These are phyloP conservation scores for Phrixothrix hirtus DNA, from an alignment of 2,888 invertebrate genomes.

Conservation along the genomic window DNA sequence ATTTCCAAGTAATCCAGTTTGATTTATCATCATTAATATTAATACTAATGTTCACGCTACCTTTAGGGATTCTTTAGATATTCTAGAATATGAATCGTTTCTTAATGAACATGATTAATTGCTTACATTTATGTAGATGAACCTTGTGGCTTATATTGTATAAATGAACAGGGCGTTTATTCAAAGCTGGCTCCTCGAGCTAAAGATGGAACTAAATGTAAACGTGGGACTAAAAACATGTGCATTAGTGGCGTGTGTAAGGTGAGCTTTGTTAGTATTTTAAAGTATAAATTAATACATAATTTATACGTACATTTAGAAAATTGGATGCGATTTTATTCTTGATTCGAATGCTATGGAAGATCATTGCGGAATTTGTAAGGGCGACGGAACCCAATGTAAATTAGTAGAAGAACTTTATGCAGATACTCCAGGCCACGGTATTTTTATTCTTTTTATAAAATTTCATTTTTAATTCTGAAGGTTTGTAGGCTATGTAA, in stretches of 20 bases:
- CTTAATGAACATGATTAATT: neutral
- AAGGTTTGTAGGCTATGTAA: constrained; percentile 60
- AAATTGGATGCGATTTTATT: constrained; percentile 68
- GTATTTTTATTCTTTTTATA: constrained; percentile 32
- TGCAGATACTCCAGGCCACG: constrained; percentile 48
- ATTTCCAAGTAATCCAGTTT: too few species aligned
- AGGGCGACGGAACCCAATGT: constrained; percentile 70
- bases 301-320: constrained; percentile 51
- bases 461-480: neutral
- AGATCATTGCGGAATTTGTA: constrained; percentile 70
- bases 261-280: constrained; percentile 53
- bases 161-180: constrained; percentile 62
- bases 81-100: too few species aligned
- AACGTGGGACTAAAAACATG: constrained; percentile 64
- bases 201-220: constrained; percentile 68
- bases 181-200: constrained; percentile 63
- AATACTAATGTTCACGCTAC: neutral
- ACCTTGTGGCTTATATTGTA: constrained; percentile 66
- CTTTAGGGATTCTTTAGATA: too few species aligned
- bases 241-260: constrained; percentile 67
- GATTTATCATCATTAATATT: too few species aligned
- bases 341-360: constrained; percentile 67
- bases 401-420: constrained; percentile 62
- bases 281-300: too few species aligned
- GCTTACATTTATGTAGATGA: constrained; percentile 48